Evolutionary conservation across 2,888 invertebrate genomes (phyloP).

Genomic region (Drosophila neutralis): DNA sequence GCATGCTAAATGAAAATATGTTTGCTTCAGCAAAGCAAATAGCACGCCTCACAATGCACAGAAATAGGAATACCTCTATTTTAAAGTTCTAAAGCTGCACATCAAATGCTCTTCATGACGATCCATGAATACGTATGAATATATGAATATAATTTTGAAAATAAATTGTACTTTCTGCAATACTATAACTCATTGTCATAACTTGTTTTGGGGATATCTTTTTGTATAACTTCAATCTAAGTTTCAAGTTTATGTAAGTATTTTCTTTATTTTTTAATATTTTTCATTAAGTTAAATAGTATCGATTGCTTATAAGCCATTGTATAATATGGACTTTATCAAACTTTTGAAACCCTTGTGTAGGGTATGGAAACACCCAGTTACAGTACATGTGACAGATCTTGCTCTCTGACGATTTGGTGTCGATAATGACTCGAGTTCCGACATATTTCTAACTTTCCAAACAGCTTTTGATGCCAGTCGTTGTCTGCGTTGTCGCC

Average conservation of each 20-base stretch:
- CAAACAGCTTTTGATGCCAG: slow-evolving; percentile 69
- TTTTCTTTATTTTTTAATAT: background rate
- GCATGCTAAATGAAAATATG: slow-evolving; percentile 77
- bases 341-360: slow-evolving; percentile 19
- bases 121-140: slow-evolving; percentile 5
- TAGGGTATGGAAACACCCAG: slow-evolving; percentile 34
- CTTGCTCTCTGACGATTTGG: slow-evolving; percentile 28
- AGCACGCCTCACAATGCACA: slow-evolving; percentile 57
- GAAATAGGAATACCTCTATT: slow-evolving; percentile 53
- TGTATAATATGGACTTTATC: background rate
- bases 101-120: slow-evolving; percentile 36
- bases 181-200: background rate
- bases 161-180: background rate
- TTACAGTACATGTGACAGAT: slow-evolving; percentile 29
- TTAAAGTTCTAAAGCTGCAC: background rate
- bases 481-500: slow-evolving; percentile 60
- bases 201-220: background rate
- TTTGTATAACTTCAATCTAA: background rate
- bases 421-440: slow-evolving; percentile 50
- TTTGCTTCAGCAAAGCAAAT: slow-evolving; percentile 75
- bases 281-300: background rate
- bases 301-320: background rate
- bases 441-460: slow-evolving; percentile 73
- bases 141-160: background rate
- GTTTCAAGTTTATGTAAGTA: background rate